A percentile compares a stretch with the other conserved stretches of the same genome.
phyloP scores from a whole-genome alignment of 2,797 vertebrate species.

The Garrulus glandarius region DNA sequence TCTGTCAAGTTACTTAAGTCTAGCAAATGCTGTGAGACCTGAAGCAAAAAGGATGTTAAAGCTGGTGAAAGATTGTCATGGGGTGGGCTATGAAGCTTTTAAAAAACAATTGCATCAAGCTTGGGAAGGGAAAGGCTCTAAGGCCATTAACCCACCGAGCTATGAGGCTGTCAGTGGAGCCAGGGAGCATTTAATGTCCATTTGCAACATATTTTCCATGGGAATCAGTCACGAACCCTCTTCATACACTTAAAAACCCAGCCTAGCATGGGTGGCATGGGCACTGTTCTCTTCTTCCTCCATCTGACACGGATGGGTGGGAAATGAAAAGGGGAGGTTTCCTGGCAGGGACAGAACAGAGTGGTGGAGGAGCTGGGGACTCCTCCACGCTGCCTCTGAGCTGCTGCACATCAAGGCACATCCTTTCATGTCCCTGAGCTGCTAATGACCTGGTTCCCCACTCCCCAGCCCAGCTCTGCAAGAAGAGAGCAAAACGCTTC shows the following conservation, averaged over 20 bases:
- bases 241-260: background rate
- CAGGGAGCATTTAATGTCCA: background rate
- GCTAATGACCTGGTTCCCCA: background rate
- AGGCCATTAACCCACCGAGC: background rate
- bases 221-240: background rate
- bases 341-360: background rate
- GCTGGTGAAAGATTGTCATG: slow-evolving; percentile 18
- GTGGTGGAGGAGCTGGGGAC: background rate
- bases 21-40: slow-evolving; percentile 1
- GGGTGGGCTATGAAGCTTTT: background rate
- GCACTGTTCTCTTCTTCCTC: background rate
- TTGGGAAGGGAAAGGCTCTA: background rate
- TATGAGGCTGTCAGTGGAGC: background rate
- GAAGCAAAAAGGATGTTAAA: slow-evolving; percentile 30
- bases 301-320: fast-evolving
- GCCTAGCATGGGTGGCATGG: fast-evolving
- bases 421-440: fast-evolving
- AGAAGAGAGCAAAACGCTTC: background rate
- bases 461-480: background rate
- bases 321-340: background rate
- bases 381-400: background rate
- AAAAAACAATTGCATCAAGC: background rate
- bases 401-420: background rate
- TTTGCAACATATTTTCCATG: background rate
- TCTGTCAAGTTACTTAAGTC: slow-evolving; percentile 34